Conservation (phyloP, 2,797 vertebrate species). For the Capromys pilorides region DNA sequence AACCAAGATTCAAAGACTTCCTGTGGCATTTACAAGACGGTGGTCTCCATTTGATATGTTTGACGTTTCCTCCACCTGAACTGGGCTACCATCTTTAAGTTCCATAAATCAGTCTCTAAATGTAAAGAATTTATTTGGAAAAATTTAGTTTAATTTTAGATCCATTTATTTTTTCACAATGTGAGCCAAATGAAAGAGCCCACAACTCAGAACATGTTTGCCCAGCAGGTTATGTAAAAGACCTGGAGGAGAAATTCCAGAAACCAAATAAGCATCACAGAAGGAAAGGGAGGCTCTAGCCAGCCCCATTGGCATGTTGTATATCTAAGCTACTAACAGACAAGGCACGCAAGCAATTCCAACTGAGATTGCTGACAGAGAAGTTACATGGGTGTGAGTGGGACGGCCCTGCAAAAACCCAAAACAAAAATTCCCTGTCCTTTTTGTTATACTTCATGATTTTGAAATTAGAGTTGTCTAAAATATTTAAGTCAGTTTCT, state of each 20-base stretch:
- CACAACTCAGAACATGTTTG: not conserved
- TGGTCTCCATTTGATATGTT: accelerated
- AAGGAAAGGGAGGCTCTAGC: not conserved
- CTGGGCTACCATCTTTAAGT: not conserved
- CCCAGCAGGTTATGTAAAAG: not conserved
- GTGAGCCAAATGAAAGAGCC: not conserved
- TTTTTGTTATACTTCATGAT: not conserved
- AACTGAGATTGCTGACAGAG: not conserved
- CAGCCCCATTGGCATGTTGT: not conserved
- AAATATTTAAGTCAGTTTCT: not conserved
- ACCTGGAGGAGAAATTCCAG: not conserved
- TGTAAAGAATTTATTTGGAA: not conserved
- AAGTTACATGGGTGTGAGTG: not conserved
- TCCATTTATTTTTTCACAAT: not conserved
- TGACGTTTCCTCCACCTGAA: not conserved
- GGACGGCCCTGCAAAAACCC: not conserved
- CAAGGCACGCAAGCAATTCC: not conserved
- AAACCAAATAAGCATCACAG: not conserved
- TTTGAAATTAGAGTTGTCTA: not conserved
- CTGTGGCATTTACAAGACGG: not conserved
- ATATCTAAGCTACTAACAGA: not conserved
- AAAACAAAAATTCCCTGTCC: not conserved
- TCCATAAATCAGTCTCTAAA: not conserved
- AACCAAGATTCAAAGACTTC: not conserved
- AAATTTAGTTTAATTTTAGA: not conserved